phyloP scores from a whole-genome alignment of 2,113 vertebrate genomes.

The Bubalus kerabau region DNA sequence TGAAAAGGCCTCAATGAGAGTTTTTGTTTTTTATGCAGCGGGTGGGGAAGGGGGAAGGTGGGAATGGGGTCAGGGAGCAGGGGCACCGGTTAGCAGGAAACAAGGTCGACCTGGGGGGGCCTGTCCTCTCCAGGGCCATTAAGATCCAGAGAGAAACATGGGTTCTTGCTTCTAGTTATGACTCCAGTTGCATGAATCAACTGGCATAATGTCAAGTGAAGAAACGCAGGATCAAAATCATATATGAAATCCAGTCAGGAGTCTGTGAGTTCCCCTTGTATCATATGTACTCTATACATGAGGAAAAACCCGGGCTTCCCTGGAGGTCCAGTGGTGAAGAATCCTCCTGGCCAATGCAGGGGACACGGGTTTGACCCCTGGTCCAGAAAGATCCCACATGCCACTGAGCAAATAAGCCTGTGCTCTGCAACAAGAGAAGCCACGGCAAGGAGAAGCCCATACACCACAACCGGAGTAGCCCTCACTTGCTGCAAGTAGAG shows the following conservation, averaged over 20 bases:
- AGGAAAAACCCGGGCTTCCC: neutral
- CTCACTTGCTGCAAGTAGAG: neutral
- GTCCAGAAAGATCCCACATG: neutral
- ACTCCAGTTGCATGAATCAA: neutral
- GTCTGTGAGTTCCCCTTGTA: neutral
- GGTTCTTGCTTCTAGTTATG: neutral
- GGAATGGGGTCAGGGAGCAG: neutral
- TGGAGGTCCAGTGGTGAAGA: neutral
- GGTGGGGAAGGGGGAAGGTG: neutral
- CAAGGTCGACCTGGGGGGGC: neutral
- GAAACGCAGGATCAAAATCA: neutral
- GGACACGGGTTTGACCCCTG: neutral
- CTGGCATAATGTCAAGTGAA: neutral
- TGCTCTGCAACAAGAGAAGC: neutral
- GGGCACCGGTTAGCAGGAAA: neutral
- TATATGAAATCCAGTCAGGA: neutral
- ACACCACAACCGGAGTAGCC: neutral
- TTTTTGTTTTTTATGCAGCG: neutral
- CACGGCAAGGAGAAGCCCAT: neutral
- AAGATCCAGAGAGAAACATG: neutral
- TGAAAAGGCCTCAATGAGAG: neutral
- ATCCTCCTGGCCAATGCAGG: neutral
- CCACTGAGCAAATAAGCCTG: neutral
- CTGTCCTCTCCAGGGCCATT: neutral
- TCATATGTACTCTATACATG: rapidly evolving